Percentiles rank a stretch among this genome's conserved stretches.
Evolutionary conservation across 2,888 invertebrate genomes (phyloP).

Genomic region (Pseudococcus longispinus): DNA sequence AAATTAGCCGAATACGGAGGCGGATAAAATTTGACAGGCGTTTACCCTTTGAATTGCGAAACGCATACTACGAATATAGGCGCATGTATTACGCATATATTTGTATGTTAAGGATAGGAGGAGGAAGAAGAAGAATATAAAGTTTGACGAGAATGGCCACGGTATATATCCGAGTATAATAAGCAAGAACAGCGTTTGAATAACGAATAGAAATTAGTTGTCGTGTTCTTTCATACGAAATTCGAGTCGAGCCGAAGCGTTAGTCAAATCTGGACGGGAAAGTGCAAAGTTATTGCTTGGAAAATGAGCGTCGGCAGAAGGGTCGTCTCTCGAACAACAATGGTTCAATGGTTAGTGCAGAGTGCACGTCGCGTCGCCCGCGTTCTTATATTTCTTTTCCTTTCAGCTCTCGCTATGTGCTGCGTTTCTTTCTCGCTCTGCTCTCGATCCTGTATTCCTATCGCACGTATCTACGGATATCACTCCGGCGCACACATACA

Average conservation of each 20-base stretch:
- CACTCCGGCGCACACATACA: background rate
- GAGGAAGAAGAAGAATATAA: background rate
- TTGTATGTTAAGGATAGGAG: too few species aligned
- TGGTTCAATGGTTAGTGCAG: constrained; percentile 24
- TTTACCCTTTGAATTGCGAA: constrained; percentile 11
- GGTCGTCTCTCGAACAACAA: constrained; percentile 29
- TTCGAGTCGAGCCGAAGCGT: constrained; percentile 41
- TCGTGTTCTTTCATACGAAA: constrained; percentile 28
- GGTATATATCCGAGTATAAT: background rate
- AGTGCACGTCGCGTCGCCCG: constrained; percentile 18
- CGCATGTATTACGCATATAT: background rate
- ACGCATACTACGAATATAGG: background rate
- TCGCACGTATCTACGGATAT: background rate
- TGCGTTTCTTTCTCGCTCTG: background rate
- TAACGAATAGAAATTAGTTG: constrained; percentile 33
- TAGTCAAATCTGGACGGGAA: constrained; percentile 33
- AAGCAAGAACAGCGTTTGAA: constrained; percentile 20
- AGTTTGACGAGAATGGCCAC: constrained; percentile 10
- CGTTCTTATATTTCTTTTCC: constrained; percentile 14
- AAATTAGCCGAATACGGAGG: background rate
- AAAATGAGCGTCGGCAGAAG: constrained; percentile 46
- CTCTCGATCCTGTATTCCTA: background rate
- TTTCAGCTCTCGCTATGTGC: background rate
- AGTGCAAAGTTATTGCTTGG: constrained; percentile 44
- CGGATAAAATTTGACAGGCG: constrained; percentile 26